phyloP scores from a whole-genome alignment of 2,113 vertebrate genomes.

The Gavia stellata region DNA sequence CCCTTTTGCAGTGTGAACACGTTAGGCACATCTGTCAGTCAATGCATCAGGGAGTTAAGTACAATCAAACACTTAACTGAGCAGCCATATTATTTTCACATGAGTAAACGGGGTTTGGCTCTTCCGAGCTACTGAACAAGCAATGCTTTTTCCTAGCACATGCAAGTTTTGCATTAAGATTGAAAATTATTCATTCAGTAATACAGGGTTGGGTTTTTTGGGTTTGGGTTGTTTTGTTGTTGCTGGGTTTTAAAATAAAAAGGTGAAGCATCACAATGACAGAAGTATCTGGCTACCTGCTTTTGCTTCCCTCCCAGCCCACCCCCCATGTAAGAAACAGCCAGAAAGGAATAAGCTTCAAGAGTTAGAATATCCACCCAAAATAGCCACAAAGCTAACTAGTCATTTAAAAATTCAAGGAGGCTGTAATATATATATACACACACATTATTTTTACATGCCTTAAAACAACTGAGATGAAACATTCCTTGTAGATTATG shows the following conservation, averaged over 20 bases:
- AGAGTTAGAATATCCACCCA: not conserved
- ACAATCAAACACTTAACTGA: constrained; percentile 40
- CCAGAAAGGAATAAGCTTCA: not conserved
- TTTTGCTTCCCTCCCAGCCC: not conserved
- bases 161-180: not conserved
- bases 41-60: not conserved
- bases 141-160: not conserved
- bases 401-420: not conserved
- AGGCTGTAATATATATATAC: not conserved
- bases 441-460: not conserved
- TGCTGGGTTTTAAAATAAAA: not conserved
- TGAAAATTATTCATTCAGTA: not conserved
- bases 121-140: not conserved
- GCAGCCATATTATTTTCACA: constrained; percentile 43
- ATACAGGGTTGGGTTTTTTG: not conserved
- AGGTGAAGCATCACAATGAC: not conserved
- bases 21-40: constrained; percentile 10
- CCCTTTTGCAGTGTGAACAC: not conserved
- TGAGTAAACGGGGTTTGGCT: constrained; percentile 6
- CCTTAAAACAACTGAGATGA: not conserved
- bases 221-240: not conserved
- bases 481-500: not conserved
- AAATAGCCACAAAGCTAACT: not conserved
- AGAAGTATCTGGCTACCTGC: rapidly evolving
- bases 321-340: not conserved